These are phyloP conservation scores for Diadumene lineata DNA, from an alignment of 92 coral and sea anemone species.

Conservation along the genomic window DNA sequence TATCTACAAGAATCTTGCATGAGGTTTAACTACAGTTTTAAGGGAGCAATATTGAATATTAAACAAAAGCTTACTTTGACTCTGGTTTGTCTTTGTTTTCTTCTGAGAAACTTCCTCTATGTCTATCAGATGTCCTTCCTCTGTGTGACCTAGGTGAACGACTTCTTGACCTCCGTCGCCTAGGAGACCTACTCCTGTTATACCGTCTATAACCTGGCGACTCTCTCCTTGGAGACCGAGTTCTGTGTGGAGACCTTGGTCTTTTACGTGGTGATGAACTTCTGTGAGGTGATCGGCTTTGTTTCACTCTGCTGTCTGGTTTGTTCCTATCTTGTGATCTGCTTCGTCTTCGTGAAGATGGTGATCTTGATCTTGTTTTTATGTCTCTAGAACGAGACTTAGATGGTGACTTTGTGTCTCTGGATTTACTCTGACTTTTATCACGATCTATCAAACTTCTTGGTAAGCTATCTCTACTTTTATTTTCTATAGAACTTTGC, in stretches of 20 bases:
- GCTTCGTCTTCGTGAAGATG: conserved; percentile 42
- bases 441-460: conserved; percentile 3
- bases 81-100: conserved; percentile 77
- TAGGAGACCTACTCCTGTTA: conserved; percentile 44
- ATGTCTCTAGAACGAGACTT: conserved; percentile 4
- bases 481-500: conserved; percentile 1
- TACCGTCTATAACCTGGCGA: conserved; percentile 20
- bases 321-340: conserved; percentile 31
- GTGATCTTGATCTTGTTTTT: conserved; percentile 15
- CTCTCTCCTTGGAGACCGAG: conserved; percentile 1
- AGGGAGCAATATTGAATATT: too few relatives aligned
- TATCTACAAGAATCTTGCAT: too few relatives aligned
- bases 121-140: conserved; percentile 67
- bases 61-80: conserved; percentile 43
- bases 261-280: conserved; percentile 38
- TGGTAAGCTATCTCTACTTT: neutral
- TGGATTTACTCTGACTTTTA: neutral
- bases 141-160: conserved; percentile 69
- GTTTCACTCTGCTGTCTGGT: neutral
- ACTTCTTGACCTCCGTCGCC: conserved; percentile 56
- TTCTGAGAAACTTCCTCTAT: conserved; percentile 75
- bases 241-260: conserved; percentile 21
- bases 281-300: conserved; percentile 23
- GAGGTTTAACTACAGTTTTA: too few relatives aligned
- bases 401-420: conserved; percentile 6